Evolutionary conservation across 2,888 invertebrate species (phyloP), one percentile per base, ranked within the genome.

Genomic region (Phortica okadai): DNA sequence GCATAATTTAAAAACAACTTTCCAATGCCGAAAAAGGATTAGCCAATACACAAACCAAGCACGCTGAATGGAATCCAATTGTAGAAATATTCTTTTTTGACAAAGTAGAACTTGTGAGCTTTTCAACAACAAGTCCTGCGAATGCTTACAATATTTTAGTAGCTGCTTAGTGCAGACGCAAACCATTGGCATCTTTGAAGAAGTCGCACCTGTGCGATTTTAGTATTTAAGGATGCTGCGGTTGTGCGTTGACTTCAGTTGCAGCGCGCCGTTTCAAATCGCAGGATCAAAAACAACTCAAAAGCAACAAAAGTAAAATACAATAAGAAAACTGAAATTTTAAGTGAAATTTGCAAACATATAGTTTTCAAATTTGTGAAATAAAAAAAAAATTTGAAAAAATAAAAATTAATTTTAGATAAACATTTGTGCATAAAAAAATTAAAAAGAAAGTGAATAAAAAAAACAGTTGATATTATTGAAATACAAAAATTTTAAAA

Each of bases 161-260:
- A 4, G 3, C n/a, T 54, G 59, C 73, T 70, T 62, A 42, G 70
- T n/a, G 11, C 4, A 8, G 33, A 69, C 42, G 56, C 70, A 21
- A 56, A 58, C 69, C 74, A 33, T 42, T 33, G 58, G 72, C 64
- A 78, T 78, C 78, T 76, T 73, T 76, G 76, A 58, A 44, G 64
- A 58, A 69, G 75, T 75, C 80, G 82, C 80, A 75, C 82, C 59
- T 76, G 77, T 76, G 66, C 64, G 75, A 78, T 76, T 67, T 59
- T 79, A 80, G 83, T 90, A 90, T 90, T 90, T 89, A 90, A 90
- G 87, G 90, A 90, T 90, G 90, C 86, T 90, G 90, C 89, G 87
- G 85, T 85, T 82, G 84, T 84, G 83, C 81, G 85, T 88, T 87
- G 82, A 84, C 81, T 82, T 88, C 88, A 90, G 89, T 90, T 89